Percentiles rank a stretch among this genome's conserved stretches.
Conservation (phyloP, 2,797 vertebrate genomes). For the Erpetoichthys calabaricus region DNA sequence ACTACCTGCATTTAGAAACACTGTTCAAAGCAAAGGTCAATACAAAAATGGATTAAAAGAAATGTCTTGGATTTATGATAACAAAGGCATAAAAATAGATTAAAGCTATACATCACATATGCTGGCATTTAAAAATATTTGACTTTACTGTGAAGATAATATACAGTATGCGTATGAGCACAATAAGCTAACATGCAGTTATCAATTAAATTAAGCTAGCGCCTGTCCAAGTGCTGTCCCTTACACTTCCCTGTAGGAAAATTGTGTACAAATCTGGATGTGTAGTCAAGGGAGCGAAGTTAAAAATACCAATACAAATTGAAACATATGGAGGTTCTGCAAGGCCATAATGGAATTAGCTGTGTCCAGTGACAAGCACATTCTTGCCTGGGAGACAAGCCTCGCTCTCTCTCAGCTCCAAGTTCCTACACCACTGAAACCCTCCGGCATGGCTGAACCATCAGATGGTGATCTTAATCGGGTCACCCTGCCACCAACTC, state of each 20-base stretch:
- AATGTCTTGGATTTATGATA: no score
- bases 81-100: no score
- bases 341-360: not conserved
- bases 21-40: not conserved
- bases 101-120: no score
- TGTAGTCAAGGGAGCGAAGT: slow-evolving; percentile 6
- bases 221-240: not conserved
- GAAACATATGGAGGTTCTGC: slow-evolving; percentile 4
- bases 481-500: no score
- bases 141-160: no score
- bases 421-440: not conserved
- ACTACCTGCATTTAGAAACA: not conserved
- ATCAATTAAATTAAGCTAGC: no score
- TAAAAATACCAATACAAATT: slow-evolving; percentile 8
- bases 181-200: no score
- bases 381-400: not conserved
- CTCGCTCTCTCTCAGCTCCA: not conserved
- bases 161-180: no score
- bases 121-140: no score
- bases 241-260: not conserved
- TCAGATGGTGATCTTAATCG: not conserved
- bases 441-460: not conserved
- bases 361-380: not conserved
- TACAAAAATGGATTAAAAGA: not conserved
- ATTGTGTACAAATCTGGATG: not conserved